These are phyloP conservation scores for Corydoras maculifer DNA, from an alignment of 2,113 vertebrate genomes.

Conservation along the genomic window DNA sequence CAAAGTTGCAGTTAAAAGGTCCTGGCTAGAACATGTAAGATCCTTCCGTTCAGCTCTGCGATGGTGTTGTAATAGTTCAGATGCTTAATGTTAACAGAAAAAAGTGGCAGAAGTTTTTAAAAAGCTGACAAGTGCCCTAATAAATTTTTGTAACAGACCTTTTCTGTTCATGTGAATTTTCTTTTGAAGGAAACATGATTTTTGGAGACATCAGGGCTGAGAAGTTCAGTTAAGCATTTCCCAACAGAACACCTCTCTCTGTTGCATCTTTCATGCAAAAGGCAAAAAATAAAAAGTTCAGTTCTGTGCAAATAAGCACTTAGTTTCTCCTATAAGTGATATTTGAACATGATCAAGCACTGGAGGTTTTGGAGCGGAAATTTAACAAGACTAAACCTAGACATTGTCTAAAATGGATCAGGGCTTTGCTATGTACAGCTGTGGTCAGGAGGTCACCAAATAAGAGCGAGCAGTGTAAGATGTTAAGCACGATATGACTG, in stretches of 20 bases:
- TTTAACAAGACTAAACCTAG: slow-evolving; percentile 12
- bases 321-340: neutral
- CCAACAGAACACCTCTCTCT: neutral
- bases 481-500: slow-evolving; percentile 32
- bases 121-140: no score
- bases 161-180: no score
- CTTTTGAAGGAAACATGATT: no score
- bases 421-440: slow-evolving; percentile 17
- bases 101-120: no score
- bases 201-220: no score
- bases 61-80: no score
- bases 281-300: slow-evolving; percentile 16
- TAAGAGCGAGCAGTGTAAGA: slow-evolving; percentile 17
- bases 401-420: slow-evolving; percentile 25
- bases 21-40: no score
- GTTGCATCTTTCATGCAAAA: slow-evolving; percentile 8
- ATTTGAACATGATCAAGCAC: slow-evolving; percentile 9
- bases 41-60: no score
- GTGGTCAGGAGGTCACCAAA: slow-evolving; percentile 16
- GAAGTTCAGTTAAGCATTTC: slow-evolving; percentile 1
- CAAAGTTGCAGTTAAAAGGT: no score
- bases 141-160: no score
- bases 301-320: neutral
- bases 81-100: no score
- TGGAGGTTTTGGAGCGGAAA: neutral